Evolutionary conservation across 2,888 invertebrate species (phyloP), one percentile per base, ranked within the genome.

Genomic region (Drosophila greeni): DNA sequence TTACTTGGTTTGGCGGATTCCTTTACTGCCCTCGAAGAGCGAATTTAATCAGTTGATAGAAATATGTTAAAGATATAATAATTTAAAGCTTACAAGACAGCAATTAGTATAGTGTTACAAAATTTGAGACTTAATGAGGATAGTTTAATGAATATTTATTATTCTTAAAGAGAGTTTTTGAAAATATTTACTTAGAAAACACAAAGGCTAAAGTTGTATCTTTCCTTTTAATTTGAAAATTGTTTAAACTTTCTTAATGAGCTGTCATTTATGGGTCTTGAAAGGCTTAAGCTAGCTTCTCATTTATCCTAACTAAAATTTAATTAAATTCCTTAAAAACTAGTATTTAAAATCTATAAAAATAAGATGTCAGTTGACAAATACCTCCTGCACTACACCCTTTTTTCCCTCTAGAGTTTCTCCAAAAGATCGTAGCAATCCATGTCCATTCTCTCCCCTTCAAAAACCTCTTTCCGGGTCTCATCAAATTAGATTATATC

Each of bases 401-500:
- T 14, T 2, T 14, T 2, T 5, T 14, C 34, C 12, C 5, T 14
- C 7, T 3, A 33, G n/a, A 11, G 0, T 33, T 24, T 33, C 0
- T 18, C 18, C 3, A 11, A 8, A 5, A 1, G 24, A 18, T 34
- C n/a, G 5, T 20, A 29, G 9, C 54, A 1, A 11, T 18, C 1
- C 5, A 26, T 14, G n/a, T 18, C 11, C 18, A 5, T 8, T 8
- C 20, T 4, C 11, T 4, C n/a, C 0, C n/a, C 20, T 18, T n/a
- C 8, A 11, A n/a, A 5, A 3, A 12, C n/a, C 20, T 34, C 29
- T 31, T 40, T 48, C 47, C 29, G n/a, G 66, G 39, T n/a, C n/a
- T 23, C 24, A 9, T 36, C n/a, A 34, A 68, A 69, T 68, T 59
- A 37, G 37, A 51, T 66, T 69, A 68, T 51, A 68, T 51, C 66